Base-by-base conservation (phyloP, 1,140 invertebrate species). In the Drosophila rhopaloa region DNA sequence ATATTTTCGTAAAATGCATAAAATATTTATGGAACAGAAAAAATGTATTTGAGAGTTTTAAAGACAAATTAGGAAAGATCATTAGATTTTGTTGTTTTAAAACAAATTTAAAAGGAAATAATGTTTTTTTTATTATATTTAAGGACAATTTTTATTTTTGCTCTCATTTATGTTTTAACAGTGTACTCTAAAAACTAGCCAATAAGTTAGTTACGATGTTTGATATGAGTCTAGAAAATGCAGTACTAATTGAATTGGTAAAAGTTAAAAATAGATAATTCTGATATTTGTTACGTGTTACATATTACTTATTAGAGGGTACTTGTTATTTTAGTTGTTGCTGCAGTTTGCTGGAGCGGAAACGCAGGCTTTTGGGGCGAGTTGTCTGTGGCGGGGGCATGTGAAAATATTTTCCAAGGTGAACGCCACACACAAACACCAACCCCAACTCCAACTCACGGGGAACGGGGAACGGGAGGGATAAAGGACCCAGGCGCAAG, bases 401-500 rank as follows among this genome's bases (percentile, higher is more conserved):
- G 82, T 86, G 83, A 88, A 88, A 88, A 88, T 88, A 88, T 80
- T 88, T 88, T 76, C 79, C 83, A 88, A 88, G 83, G 83, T 88
- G 76, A 88, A 82, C 79, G 79, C 79, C 83, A 88, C 79, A 88
- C 58, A 50, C 24, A 50, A 27, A 40, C 50, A 76, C 78, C 66
- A 24, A 35, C n/a, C 14, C 27, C 48, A 14, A 29, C n/a, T 16
- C 27, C 48, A 14, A 32, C 8, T 32, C 14, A 37, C 9, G 50
- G 44, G 53, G 44, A 75, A 50, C 59, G 7, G 43, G 35, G 53
- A 54, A 48, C 16, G 61, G 48, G 61, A 70, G 24, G 24, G 24
- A 24, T 24, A 73, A 73, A 75, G 77, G 70, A 77, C 55, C 71
- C 74, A 60, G 58, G 13, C 35, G 58, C 76, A 43, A 48, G 61